Conservation (phyloP, 92 coral and sea anemone species). For the Epizoanthus fatuus region DNA sequence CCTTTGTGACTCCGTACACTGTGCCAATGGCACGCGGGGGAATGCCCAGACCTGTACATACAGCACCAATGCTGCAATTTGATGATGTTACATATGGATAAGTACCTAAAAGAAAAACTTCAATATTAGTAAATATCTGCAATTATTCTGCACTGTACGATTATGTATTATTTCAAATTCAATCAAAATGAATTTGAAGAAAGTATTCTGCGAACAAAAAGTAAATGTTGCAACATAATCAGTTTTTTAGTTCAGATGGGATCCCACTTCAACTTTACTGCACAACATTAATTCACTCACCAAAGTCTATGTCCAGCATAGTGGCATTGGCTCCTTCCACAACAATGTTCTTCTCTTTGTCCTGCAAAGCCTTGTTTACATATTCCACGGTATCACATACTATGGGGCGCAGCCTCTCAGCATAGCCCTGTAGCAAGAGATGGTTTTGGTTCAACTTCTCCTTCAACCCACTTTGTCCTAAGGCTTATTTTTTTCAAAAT, state of each 20-base stretch:
- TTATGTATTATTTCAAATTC: too few relatives aligned
- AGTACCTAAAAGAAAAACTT: slow-evolving; percentile 70
- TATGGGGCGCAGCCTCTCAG: slow-evolving; percentile 91
- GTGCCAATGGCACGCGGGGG: slow-evolving; percentile 95
- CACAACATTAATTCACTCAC: slow-evolving; percentile 59
- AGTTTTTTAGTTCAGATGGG: background rate
- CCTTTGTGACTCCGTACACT: slow-evolving; percentile 95
- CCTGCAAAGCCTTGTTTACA: slow-evolving; percentile 91
- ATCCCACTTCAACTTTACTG: too few relatives aligned
- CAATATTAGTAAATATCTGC: too few relatives aligned
- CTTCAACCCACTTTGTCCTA: background rate
- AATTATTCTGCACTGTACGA: too few relatives aligned
- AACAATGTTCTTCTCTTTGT: slow-evolving; percentile 70
- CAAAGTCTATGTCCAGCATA: slow-evolving; percentile 98
- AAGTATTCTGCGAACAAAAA: too few relatives aligned
- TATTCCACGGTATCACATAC: slow-evolving; percentile 95
- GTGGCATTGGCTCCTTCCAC: slow-evolving; percentile 99
- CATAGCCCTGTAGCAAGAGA: slow-evolving; percentile 62
- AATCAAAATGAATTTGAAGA: too few relatives aligned
- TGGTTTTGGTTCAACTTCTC: background rate
- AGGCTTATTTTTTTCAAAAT: background rate
- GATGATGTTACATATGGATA: slow-evolving; percentile 99
- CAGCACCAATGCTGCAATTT: slow-evolving; percentile 96
- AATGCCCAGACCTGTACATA: slow-evolving; percentile 97
- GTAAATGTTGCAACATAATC: background rate